Conservation (phyloP, 1,140 invertebrate species). For the Matsumurasca onukii region DNA sequence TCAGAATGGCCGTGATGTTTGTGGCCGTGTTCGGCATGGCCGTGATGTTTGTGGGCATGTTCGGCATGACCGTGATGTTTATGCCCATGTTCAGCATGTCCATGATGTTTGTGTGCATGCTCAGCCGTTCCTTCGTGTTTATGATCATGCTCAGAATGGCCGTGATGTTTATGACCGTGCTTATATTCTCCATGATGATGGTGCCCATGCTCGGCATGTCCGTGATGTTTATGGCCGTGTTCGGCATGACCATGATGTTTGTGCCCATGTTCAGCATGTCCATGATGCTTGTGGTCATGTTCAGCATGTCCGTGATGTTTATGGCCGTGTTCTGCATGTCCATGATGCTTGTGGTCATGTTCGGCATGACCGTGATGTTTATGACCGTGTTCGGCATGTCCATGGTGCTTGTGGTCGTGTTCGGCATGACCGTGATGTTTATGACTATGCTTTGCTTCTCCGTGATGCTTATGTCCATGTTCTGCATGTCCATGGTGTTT, state of each 20-base stretch:
- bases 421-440: conserved; percentile 26
- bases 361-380: conserved; percentile 24
- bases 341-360: conserved; percentile 21
- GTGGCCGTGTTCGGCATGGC: conserved; percentile 30
- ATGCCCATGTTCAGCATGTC: conserved; percentile 14
- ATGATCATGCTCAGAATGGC: conserved; percentile 14
- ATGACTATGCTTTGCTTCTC: conserved; percentile 7
- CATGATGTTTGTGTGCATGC: conserved; percentile 14
- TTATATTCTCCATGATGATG: conserved; percentile 3
- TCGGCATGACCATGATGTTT: conserved; percentile 32
- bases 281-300: conserved; percentile 19
- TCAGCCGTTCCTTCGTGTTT: conserved; percentile 11
- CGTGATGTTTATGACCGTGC: conserved; percentile 15
- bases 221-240: conserved; percentile 29
- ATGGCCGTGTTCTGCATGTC: conserved; percentile 10
- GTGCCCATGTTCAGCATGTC: conserved; percentile 26
- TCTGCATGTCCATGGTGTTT: conserved; percentile 22
- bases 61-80: conserved; percentile 17
- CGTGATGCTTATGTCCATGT: conserved; percentile 25
- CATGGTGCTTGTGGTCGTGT: conserved; percentile 25
- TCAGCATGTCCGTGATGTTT: conserved; percentile 13
- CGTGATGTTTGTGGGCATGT: conserved; percentile 30
- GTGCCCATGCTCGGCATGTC: conserved; percentile 22
- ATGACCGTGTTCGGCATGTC: conserved; percentile 17
- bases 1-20: conserved; percentile 29